Base-by-base conservation (phyloP, 2,797 vertebrate species). In the Siniperca undulata region DNA sequence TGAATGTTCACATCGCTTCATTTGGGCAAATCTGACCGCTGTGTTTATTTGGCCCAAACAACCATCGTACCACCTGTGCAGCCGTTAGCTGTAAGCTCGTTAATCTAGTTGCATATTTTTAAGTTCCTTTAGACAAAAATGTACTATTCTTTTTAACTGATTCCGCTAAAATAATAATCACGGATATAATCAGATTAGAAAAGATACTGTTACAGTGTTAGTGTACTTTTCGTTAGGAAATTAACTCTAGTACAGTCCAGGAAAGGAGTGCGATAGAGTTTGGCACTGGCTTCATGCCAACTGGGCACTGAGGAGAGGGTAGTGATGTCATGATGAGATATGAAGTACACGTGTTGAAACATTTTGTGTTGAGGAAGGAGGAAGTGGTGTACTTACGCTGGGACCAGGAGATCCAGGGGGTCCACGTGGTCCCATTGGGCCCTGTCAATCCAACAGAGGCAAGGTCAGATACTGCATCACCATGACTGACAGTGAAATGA, bases 371-470 rank as follows among this genome's bases (percentile, higher is more conserved):
- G 12, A 85, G 13, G 30, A 72, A 40, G 36, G 34, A 66, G 71
- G 19, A 70, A 68, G 55, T 16, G 7, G 27, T 79, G 67, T 94
- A 97, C 98, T 97, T 88, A 99, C 98, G 12, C 97, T 95, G 81
- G 97, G 8, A 0, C 98, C 98, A 80, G 98, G 88, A 81, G 97
- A 69, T 59, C 98, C 98, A 61, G 98, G 96, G 77, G 97, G 86
- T 95, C 98, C 98, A 55, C 98, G 98, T 82, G 97, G 96, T 95
- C 98, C 98, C 83, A 97, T 95, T 82, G 98, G 97, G 89, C 98
- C 98, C 98, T 99, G 82, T 79, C 66, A 86, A 80, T 81, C 81
- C 74, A 87, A 74, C 66, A 92, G 44, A 86, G 19, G 19, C 20
- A 71, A 59, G 20, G 38, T 91, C 42, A 92, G 66, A 80, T 44